Conservation (phyloP, 2,113 vertebrate genomes). For the Megaceryle torquata region DNA sequence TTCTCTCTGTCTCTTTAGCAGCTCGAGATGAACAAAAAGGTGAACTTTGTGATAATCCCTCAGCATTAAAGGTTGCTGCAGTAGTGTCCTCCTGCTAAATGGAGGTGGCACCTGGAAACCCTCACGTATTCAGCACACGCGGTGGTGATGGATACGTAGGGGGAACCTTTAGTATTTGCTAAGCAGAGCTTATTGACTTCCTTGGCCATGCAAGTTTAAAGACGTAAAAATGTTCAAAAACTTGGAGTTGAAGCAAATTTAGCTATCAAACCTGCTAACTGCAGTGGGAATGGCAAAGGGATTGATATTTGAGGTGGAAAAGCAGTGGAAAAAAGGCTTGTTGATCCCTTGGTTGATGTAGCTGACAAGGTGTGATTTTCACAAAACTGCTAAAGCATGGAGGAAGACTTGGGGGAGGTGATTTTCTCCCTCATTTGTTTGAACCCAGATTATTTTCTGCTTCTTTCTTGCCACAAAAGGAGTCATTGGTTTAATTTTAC, state of each 20-base stretch:
- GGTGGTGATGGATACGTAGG: rapidly evolving
- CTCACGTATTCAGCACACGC: not conserved
- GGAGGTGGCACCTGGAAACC: not conserved
- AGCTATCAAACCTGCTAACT: not conserved
- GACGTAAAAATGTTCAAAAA: not conserved
- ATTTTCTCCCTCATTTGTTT: not conserved
- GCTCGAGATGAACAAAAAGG: not conserved
- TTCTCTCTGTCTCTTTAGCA: not conserved
- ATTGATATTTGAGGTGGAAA: not conserved
- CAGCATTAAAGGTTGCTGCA: not conserved
- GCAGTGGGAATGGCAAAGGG: not conserved
- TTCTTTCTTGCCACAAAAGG: not conserved
- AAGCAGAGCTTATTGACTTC: not conserved
- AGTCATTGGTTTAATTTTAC: slow-evolving; percentile 1
- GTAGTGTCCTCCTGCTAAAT: not conserved
- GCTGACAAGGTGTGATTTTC: not conserved
- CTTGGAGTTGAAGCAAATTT: not conserved
- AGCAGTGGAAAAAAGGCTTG: not conserved
- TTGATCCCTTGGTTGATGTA: not conserved
- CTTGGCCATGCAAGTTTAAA: rapidly evolving
- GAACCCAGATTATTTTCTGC: not conserved
- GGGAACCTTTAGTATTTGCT: not conserved
- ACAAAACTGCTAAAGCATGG: rapidly evolving
- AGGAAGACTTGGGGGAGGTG: not conserved
- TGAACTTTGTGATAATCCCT: not conserved